Conservation (phyloP, 2,888 invertebrate species). For the Apamea crenata region DNA sequence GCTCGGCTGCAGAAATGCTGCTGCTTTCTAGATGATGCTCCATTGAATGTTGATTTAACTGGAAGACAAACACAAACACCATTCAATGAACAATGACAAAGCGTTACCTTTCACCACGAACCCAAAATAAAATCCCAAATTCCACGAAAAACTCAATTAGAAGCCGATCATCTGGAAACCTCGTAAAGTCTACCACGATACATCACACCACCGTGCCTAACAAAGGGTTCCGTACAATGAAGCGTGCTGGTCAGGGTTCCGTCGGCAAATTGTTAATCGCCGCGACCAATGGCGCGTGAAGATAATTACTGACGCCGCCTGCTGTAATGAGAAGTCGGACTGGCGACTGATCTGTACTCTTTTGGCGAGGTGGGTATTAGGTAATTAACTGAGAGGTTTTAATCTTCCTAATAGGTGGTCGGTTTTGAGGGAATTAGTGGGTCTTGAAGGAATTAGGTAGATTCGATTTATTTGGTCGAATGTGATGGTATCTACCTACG, state of each 20-base stretch:
- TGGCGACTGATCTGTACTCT: slow-evolving; percentile 46
- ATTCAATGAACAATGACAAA: not conserved
- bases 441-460: not conserved
- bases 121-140: slow-evolving; percentile 13
- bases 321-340: slow-evolving; percentile 66
- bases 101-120: not conserved
- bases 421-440: slow-evolving; percentile 1
- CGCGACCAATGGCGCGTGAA: slow-evolving; percentile 82
- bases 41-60: too few species aligned
- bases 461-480: not conserved
- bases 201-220: slow-evolving; percentile 64
- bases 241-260: slow-evolving; percentile 61
- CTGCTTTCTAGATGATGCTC: not conserved
- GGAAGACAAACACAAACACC: not conserved
- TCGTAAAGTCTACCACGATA: slow-evolving; percentile 61
- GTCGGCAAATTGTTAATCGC: slow-evolving; percentile 81
- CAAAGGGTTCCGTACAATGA: slow-evolving; percentile 78
- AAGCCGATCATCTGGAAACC: slow-evolving; percentile 49
- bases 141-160: slow-evolving; percentile 57
- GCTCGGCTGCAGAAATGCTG: not conserved
- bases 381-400: slow-evolving; percentile 48
- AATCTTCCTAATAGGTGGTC: slow-evolving; percentile 10
- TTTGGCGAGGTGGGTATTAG: slow-evolving; percentile 28
- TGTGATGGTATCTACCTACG: not conserved
- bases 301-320: slow-evolving; percentile 80